Conservation (phyloP, 2,113 vertebrate genomes). For the Garra rufa region DNA sequence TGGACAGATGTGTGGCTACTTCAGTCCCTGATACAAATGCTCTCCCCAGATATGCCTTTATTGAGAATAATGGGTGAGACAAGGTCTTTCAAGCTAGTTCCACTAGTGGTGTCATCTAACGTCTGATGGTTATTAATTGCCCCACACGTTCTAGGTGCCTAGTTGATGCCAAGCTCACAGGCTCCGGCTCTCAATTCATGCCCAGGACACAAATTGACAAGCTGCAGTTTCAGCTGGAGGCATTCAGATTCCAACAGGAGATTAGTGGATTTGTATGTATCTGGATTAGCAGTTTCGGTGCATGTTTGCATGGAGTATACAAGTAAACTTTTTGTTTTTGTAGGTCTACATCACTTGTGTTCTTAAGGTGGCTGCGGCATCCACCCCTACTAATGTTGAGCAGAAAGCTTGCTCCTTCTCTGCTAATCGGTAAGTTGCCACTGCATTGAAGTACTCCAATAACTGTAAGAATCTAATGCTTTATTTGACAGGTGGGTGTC, state of each 20-base stretch:
- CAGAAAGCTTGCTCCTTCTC: slow-evolving; percentile 53
- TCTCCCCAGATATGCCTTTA: slow-evolving; percentile 49
- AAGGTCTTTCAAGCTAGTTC: neutral
- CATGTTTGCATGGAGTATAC: neutral
- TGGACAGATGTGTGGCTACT: slow-evolving; percentile 71
- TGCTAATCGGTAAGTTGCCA: neutral
- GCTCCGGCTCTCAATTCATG: slow-evolving; percentile 45
- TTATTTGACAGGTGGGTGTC: slow-evolving; percentile 46
- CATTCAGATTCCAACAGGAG: slow-evolving; percentile 45
- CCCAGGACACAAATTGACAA: slow-evolving; percentile 23
- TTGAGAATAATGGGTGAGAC: slow-evolving; percentile 60
- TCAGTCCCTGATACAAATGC: slow-evolving; percentile 30
- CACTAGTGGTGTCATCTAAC: rapidly evolving
- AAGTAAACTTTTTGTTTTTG: neutral
- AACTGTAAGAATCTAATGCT: neutral
- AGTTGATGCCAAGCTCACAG: slow-evolving; percentile 36
- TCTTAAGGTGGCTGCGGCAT: slow-evolving; percentile 41
- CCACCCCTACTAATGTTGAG: slow-evolving; percentile 1
- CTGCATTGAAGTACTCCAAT: neutral
- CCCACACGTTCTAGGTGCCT: slow-evolving; percentile 38
- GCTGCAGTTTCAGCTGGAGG: slow-evolving; percentile 49
- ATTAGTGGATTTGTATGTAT: slow-evolving; percentile 24
- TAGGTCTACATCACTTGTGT: slow-evolving; percentile 54
- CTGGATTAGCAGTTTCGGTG: neutral
- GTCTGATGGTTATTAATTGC: neutral